Conservation (phyloP, 35 echinoderm and acorn worm species). For the Strongylocentrotus purpuratus region DNA sequence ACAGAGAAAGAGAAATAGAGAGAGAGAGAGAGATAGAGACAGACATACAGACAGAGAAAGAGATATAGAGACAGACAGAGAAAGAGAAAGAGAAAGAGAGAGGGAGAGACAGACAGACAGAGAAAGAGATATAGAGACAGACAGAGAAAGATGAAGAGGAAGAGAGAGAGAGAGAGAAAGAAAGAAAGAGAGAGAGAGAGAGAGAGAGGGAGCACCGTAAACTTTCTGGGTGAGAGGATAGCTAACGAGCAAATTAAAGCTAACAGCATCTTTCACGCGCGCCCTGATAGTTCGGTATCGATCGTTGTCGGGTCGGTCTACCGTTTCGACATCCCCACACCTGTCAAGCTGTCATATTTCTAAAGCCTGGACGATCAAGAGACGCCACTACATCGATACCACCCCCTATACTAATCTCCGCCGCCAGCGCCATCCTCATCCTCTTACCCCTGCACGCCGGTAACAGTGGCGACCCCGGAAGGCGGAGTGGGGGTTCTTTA, state of each 20-base stretch:
- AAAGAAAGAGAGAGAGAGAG: not conserved
- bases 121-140: not conserved
- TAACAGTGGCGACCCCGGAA: not conserved
- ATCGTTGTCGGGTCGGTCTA: slow-evolving; percentile 33
- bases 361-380: slow-evolving; percentile 25
- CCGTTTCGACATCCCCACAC: not conserved
- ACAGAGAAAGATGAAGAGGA: not conserved
- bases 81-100: not conserved
- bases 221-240: not conserved
- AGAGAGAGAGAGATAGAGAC: no score
- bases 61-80: not conserved
- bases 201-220: not conserved
- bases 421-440: not conserved
- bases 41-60: not conserved
- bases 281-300: slow-evolving; percentile 33
- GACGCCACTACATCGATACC: slow-evolving; percentile 19
- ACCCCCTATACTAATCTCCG: slow-evolving; percentile 15
- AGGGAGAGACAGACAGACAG: not conserved
- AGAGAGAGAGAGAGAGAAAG: not conserved
- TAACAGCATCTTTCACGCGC: slow-evolving; percentile 55
- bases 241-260: slow-evolving; percentile 49
- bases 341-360: slow-evolving; percentile 49
- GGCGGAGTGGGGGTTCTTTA: not conserved
- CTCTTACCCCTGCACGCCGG: not conserved
- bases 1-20: not conserved